Evolutionary conservation across 2,888 invertebrate species (phyloP), one percentile per base, ranked within the genome.

Genomic region (Drosophila buzzatii): DNA sequence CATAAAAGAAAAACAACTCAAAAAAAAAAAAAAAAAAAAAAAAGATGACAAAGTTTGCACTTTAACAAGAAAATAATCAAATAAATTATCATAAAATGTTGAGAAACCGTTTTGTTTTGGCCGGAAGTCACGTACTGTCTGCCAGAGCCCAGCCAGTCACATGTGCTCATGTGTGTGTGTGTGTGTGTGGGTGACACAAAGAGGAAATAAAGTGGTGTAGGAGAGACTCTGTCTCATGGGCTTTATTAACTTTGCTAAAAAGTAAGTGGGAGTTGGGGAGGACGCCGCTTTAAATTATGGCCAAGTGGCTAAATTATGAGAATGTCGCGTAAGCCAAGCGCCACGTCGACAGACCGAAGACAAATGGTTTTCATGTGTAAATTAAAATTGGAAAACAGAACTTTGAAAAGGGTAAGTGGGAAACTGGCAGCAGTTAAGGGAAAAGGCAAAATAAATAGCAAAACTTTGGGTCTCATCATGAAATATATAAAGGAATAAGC

Each of bases 21-120:
- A 31, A 27, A 27, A 55, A 56, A 64, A 56, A 27, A 3, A 27
- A 27, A 5, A 27, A 5, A 27, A 27, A 41, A 56, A 64, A 59
- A 61, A 78, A 87, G 75, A 76, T 85, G 85, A 85, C 83, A 90
- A 86, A 90, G 90, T 86, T 90, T 90, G 90, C 85, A 88, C 85
- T 86, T 90, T 86, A 90, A 86, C 88, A 86, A 88, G 86, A 90
- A 86, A 88, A 86, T 86, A 86, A 86, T 86, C 88, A 90, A 90
- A 86, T 86, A 90, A 90, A 86, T 86, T 86, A 86, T 86, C 88
- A 86, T 86, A 86, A 86, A 85, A 79, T 85, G 90, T 77, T 87
- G 79, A 76, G 81, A 79, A 86, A 85, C 85, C 85, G 83, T 86
- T 86, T 85, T 86, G 86, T 86, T 88, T 85, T 86, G 86, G 86